Evolutionary conservation across 2,797 vertebrate species (phyloP).

Genomic region (Cuculus canorus): DNA sequence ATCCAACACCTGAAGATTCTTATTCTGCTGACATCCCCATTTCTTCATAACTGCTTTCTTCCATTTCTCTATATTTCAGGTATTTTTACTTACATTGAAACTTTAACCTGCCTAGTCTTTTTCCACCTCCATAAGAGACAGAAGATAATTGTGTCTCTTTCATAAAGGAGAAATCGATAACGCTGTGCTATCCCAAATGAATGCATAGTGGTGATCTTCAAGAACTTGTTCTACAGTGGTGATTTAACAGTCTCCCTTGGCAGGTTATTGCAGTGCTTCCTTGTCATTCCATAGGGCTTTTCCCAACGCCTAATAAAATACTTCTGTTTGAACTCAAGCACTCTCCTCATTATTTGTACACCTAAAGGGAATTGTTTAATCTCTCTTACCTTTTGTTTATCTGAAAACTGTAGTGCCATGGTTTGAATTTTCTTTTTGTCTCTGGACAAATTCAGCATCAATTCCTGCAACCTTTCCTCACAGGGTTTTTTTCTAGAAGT

Average conservation of each 20-base stretch:
- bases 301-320: background rate
- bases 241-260: background rate
- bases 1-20: background rate
- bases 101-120: background rate
- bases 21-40: background rate
- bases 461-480: background rate
- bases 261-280: background rate
- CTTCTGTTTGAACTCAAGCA: background rate
- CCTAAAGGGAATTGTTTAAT: background rate
- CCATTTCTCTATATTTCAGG: background rate
- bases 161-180: background rate
- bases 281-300: background rate
- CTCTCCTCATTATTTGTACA: background rate
- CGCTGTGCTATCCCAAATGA: background rate
- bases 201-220: background rate
- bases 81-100: background rate
- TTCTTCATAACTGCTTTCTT: background rate
- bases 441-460: background rate
- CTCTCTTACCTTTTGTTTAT: background rate
- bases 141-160: background rate
- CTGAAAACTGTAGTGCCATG: background rate
- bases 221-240: rapidly evolving
- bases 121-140: background rate
- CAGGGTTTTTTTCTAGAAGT: rapidly evolving
- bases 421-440: background rate